Evolutionary conservation across 92 coral and sea anemone species (phyloP).

Genomic region (Virgularia gustaviana): DNA sequence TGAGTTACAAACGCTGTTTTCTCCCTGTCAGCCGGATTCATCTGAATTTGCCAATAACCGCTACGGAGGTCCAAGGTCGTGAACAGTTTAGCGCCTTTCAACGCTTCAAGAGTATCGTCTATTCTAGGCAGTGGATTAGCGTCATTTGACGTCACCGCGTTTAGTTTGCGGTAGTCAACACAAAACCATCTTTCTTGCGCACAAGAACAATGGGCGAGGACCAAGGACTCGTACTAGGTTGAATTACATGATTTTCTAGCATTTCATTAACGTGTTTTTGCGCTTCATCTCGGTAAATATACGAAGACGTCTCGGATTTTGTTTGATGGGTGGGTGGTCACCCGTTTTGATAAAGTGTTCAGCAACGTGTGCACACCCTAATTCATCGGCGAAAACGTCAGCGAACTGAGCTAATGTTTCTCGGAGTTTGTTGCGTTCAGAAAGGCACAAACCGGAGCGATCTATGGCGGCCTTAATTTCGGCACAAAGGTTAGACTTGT

Average conservation of each 20-base stretch:
- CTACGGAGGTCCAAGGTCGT: constrained; percentile 17
- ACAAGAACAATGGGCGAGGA: constrained; percentile 31
- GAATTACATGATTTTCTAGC: constrained; percentile 27
- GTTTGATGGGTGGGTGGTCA: constrained; percentile 23
- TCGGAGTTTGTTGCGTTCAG: constrained; percentile 4
- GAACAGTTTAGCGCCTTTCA: constrained; percentile 18
- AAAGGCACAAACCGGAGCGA: too few species aligned
- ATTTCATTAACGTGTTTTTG: constrained; percentile 20
- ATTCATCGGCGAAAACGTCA: constrained; percentile 6
- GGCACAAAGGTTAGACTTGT: too few species aligned
- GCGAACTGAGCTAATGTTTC: background rate
- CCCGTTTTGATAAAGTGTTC: background rate
- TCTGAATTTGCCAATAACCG: constrained; percentile 38
- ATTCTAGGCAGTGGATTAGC: constrained; percentile 3
- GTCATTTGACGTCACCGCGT: background rate
- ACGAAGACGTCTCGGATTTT: constrained; percentile 20
- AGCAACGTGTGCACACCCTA: background rate
- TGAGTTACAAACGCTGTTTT: constrained; percentile 38
- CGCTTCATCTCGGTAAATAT: constrained; percentile 35
- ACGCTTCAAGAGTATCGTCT: constrained; percentile 21
- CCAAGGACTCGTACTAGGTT: constrained; percentile 46
- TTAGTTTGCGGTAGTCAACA: constrained; percentile 30
- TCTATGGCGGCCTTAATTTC: background rate
- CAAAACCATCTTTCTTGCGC: constrained; percentile 22
- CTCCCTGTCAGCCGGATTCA: constrained; percentile 25